Base-by-base conservation (phyloP, 2,888 invertebrate species). In the Selenia dentaria region DNA sequence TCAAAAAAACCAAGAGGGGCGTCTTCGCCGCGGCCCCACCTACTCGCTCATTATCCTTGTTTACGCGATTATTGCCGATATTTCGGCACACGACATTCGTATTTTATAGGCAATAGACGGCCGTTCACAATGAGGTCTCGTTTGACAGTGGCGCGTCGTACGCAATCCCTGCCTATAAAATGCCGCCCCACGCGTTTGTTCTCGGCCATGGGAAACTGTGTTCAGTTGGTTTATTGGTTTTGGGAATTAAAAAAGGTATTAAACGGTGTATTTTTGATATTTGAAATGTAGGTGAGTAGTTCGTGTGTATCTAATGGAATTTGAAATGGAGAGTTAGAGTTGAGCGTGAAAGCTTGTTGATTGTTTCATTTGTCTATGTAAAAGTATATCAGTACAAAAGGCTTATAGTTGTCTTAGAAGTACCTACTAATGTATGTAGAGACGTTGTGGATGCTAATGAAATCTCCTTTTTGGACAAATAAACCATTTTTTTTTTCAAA, bases 41-140 rank as follows among this genome's bases (percentile, higher is more conserved):
- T 87, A 86, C 89, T 86, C 68, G 70, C 74, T 84, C 77, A 86
- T 87, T 86, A 87, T 84, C 82, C 84, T 86, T 79, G 77, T 85
- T 83, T 84, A 83, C 85, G 80, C 83, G 83, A 84, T 83, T 78
- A 82, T 78, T 76, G 75, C 72, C 74, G 72, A 82, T 82, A 84
- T 83, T 86, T 84, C 79, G 83, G 75, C 83, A 79, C 79, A 46
- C 46, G 40, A 70, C 66, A 74, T 74, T 71, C 74, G 70, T 71
- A 66, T 68, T 67, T 76, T 75, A 78, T 74, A 67, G 65, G 67
- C 65, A 67, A 74, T 72, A 59, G 57, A 57, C 69, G 64, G 64
- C 74, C 81, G 87, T 86, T 71, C 89, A 70, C 81, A 77, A 70
- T 77, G 88, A 78, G 79, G 57, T 76, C 86, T 75, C 79, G 87